Conservation (phyloP, 2,113 vertebrate species). For the Condylura cristata region DNA sequence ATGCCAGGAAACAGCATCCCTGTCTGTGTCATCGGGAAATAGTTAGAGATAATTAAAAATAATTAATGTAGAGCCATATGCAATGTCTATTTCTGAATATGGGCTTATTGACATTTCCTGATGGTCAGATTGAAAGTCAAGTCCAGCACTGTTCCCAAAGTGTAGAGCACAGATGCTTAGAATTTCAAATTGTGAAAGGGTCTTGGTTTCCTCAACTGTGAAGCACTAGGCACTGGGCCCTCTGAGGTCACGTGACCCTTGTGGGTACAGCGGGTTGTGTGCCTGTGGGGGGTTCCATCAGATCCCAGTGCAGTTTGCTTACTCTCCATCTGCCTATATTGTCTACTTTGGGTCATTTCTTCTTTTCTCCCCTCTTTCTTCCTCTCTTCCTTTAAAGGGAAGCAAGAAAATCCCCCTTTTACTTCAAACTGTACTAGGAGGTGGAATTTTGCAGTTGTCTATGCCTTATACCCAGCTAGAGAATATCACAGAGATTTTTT, state of each 20-base stretch:
- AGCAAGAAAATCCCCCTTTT: not conserved
- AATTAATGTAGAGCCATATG: conserved; percentile 62
- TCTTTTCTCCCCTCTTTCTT: not conserved
- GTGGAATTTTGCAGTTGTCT: conserved; percentile 33
- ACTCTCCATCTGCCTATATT: not conserved
- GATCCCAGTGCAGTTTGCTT: not conserved
- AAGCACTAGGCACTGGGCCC: not conserved
- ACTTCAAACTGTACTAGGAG: not conserved
- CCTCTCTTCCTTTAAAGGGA: not conserved
- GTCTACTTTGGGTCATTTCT: not conserved
- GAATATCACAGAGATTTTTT: conserved; percentile 14
- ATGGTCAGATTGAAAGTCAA: conserved; percentile 69
- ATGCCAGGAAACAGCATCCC: conserved; percentile 71
- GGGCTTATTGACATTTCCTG: conserved; percentile 65
- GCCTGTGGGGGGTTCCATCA: not conserved
- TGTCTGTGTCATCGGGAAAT: conserved; percentile 75
- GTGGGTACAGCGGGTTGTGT: not conserved
- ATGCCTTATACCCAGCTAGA: not conserved
- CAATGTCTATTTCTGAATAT: conserved; percentile 68
- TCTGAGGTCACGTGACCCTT: not conserved
- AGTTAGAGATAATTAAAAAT: conserved; percentile 67
- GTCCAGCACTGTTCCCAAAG: not conserved
- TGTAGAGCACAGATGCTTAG: not conserved
- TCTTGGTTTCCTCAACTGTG: not conserved
- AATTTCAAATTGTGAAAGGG: conserved; percentile 26